Evolutionary conservation across 2,888 invertebrate genomes (phyloP).

Genomic region (Lasius fuliginosus): DNA sequence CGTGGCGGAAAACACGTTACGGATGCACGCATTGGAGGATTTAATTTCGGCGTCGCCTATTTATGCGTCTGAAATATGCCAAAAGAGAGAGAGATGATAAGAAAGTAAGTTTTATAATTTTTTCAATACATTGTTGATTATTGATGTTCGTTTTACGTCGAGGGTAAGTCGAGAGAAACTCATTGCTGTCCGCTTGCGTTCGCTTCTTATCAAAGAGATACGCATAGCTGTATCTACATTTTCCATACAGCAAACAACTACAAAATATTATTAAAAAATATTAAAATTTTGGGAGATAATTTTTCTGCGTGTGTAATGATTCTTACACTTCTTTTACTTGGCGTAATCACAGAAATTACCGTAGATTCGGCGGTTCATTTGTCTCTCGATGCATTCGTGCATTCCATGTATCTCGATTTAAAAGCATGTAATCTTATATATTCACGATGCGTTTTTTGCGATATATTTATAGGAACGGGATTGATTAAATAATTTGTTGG

Average conservation of each 20-base stretch:
- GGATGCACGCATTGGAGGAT: background rate
- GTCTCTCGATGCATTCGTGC: background rate
- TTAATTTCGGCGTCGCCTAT: background rate
- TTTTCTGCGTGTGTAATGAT: background rate
- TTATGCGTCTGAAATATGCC: constrained; percentile 2
- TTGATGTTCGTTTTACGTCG: constrained; percentile 27
- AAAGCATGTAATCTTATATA: background rate
- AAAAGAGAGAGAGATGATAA: constrained; percentile 1
- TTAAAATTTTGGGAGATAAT: constrained; percentile 13
- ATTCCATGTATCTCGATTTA: background rate
- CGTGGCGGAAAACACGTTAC: background rate
- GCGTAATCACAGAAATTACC: background rate
- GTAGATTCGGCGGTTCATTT: background rate
- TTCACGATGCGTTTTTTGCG: background rate
- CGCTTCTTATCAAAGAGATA: background rate
- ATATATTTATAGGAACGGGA: constrained; percentile 7
- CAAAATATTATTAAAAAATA: constrained; percentile 1
- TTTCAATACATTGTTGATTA: constrained; percentile 2
- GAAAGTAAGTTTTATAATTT: constrained; percentile 28
- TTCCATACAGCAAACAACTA: background rate
- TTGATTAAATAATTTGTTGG: constrained; percentile 34
- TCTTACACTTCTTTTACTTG: background rate
- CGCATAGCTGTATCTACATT: background rate
- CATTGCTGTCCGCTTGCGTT: background rate
- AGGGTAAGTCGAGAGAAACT: constrained; percentile 1